Percentiles rank a stretch among this genome's conserved stretches.
Conservation (phyloP, 2,797 vertebrate species). For the Cossypha caffra region DNA sequence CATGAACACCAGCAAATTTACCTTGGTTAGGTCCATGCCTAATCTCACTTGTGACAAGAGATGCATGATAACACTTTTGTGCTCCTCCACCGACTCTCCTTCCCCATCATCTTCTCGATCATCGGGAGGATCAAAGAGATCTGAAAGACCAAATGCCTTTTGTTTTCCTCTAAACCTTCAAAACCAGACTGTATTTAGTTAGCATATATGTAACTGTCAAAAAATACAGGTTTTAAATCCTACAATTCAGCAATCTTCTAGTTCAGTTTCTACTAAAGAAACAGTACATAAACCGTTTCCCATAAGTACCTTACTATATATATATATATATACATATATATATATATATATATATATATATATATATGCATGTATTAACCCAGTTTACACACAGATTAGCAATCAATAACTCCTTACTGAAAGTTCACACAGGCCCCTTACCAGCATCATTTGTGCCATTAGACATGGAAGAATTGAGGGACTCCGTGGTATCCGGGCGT, state of each 20-base stretch:
- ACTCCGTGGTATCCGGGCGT: conserved; percentile 93
- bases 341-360: neutral
- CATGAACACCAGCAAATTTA: conserved; percentile 45
- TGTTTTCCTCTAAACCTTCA: neutral
- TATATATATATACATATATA: no score
- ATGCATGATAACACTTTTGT: conserved; percentile 99
- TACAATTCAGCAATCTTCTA: neutral
- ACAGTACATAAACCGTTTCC: neutral
- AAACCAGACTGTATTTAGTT: neutral
- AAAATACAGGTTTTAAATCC: neutral
- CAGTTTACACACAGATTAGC: neutral
- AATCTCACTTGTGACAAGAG: conserved; percentile 95
- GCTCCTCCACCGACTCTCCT: conserved; percentile 96
- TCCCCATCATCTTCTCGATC: conserved; percentile 93
- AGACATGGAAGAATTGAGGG: conserved; percentile 95
- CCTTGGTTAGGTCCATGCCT: conserved; percentile 99
- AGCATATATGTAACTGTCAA: neutral
- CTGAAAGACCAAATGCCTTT: conserved; percentile 71
- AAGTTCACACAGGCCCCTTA: conserved; percentile 37
- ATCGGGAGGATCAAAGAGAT: conserved; percentile 92
- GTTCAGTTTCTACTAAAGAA: neutral
- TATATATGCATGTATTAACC: neutral
- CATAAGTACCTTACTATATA: neutral
- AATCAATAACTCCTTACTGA: neutral
- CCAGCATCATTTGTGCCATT: conserved; percentile 97